Evolutionary conservation across 1,140 invertebrate genomes (phyloP).

Genomic region (Euura lappo): DNA sequence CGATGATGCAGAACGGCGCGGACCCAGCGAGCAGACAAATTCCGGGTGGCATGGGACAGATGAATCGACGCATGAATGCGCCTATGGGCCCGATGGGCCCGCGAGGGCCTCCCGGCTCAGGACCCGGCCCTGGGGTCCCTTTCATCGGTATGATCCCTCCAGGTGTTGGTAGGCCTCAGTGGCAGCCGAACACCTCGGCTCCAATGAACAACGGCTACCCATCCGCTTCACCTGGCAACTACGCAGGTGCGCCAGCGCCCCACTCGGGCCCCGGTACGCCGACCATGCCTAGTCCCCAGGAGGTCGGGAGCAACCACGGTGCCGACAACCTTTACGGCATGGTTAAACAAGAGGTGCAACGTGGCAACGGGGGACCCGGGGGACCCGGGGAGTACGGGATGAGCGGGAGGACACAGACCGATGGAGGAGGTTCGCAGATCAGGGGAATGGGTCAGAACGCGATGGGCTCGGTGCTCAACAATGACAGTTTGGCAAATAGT

Average conservation of each 20-base stretch:
- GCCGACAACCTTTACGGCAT: neutral
- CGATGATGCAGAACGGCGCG: slow-evolving; percentile 71
- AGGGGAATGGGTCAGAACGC: slow-evolving; percentile 60
- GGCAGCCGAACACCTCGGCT: slow-evolving; percentile 71
- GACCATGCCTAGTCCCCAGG: slow-evolving; percentile 76
- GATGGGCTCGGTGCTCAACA: slow-evolving; percentile 68
- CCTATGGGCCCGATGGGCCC: slow-evolving; percentile 59
- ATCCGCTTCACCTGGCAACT: slow-evolving; percentile 71
- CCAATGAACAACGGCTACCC: slow-evolving; percentile 66
- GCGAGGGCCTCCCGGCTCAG: slow-evolving; percentile 24
- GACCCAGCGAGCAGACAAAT: slow-evolving; percentile 66
- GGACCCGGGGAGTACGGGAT: slow-evolving; percentile 27
- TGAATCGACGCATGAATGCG: slow-evolving; percentile 70
- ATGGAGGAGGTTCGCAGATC: slow-evolving; percentile 51
- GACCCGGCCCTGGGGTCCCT: slow-evolving; percentile 60
- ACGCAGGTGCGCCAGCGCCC: slow-evolving; percentile 42
- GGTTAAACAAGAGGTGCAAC: too few relatives aligned
- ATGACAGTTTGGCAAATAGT: slow-evolving; percentile 71
- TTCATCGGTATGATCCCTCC: slow-evolving; percentile 65
- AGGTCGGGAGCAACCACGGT: slow-evolving; percentile 43
- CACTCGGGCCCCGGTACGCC: slow-evolving; percentile 60
- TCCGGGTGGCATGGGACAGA: slow-evolving; percentile 59
- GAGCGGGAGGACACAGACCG: slow-evolving; percentile 57
- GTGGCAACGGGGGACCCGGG: too few relatives aligned
- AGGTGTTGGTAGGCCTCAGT: slow-evolving; percentile 65